Evolutionary conservation across 1,140 invertebrate species (phyloP).

Genomic region (Anastatus disparis): DNA sequence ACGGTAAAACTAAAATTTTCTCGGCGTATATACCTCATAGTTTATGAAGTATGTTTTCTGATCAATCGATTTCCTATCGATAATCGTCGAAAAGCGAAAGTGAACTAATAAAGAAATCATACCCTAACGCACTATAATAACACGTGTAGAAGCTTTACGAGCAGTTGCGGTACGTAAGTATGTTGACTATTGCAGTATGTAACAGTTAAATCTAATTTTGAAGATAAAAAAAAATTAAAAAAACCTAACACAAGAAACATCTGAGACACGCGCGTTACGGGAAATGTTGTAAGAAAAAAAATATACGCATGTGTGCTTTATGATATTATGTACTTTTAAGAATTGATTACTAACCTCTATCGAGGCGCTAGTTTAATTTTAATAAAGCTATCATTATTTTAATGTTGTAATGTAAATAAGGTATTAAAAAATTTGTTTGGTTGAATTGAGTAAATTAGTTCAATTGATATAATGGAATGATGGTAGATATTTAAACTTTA

Average conservation of each 20-base stretch:
- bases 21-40: neutral
- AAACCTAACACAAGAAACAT: no score
- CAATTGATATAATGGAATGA: no score
- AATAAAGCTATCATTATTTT: no score
- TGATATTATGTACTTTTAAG: neutral
- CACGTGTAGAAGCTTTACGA: no score
- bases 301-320: no score
- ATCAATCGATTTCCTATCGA: constrained; percentile 37
- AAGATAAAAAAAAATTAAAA: no score
- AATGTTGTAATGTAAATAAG: no score
- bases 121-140: neutral
- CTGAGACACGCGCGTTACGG: neutral
- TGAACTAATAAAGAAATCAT: constrained; percentile 17
- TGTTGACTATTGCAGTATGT: neutral
- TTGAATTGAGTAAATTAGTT: no score
- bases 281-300: constrained; percentile 25
- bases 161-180: no score
- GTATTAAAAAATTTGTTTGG: no score
- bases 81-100: constrained; percentile 25
- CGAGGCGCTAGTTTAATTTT: neutral
- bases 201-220: constrained; percentile 15
- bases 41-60: neutral
- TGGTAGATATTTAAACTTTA: no score
- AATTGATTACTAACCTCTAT: neutral
- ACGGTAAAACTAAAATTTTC: neutral